These are phyloP conservation scores for Octodonta nipae DNA, from an alignment of 2,888 invertebrate species.

Conservation along the genomic window DNA sequence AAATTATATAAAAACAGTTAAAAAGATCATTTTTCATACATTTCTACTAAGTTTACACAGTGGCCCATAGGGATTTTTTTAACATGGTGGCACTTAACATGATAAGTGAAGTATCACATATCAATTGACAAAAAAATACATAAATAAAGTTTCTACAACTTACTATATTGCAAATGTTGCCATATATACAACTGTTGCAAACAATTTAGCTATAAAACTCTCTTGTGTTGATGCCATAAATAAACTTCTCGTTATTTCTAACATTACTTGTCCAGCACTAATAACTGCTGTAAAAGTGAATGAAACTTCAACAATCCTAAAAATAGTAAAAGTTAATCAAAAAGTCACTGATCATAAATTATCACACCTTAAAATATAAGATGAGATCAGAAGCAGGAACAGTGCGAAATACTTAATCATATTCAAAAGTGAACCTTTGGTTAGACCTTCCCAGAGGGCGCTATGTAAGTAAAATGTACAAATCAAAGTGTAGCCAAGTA, in stretches of 20 bases:
- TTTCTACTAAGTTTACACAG: too few relatives aligned
- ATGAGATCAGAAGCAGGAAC: conserved; percentile 18
- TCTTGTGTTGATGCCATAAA: conserved; percentile 11
- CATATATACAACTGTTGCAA: conserved; percentile 9
- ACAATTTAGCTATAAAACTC: conserved; percentile 8
- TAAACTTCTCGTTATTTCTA: conserved; percentile 15
- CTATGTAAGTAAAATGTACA: conserved; percentile 27
- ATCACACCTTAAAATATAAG: conserved; percentile 18
- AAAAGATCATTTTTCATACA: too few relatives aligned
- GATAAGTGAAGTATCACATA: too few relatives aligned
- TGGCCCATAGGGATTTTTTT: too few relatives aligned
- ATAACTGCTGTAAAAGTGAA: conserved; percentile 16
- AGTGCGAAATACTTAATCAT: conserved; percentile 21
- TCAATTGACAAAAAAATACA: too few relatives aligned
- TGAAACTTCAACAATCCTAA: conserved; percentile 17
- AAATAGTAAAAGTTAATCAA: conserved; percentile 6
- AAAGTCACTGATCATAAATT: not conserved
- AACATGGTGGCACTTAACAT: too few relatives aligned
- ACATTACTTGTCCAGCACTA: conserved; percentile 12
- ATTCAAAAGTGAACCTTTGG: conserved; percentile 15
- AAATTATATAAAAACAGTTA: too few relatives aligned
- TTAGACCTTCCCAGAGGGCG: conserved; percentile 24
- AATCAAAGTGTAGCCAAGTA: conserved; percentile 25
- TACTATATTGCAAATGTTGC: conserved; percentile 14
- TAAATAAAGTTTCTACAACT: too few relatives aligned